Evolutionary conservation across 2,888 invertebrate genomes (phyloP).

Genomic region (Tinea trinotella): DNA sequence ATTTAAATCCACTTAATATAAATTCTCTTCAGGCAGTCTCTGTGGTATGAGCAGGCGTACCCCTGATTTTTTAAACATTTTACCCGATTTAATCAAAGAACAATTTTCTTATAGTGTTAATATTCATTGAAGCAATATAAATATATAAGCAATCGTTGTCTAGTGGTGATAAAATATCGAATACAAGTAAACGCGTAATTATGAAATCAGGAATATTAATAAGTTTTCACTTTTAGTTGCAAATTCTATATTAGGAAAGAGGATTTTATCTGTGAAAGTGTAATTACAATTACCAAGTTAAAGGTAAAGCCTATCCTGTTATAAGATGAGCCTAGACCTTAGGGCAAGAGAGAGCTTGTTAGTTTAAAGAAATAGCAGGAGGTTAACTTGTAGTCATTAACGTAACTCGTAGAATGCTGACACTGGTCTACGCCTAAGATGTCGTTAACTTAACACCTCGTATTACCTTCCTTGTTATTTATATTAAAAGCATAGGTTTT

Average conservation of each 20-base stretch:
- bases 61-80: too few relatives aligned
- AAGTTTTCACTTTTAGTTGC: constrained; percentile 13
- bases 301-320: constrained; percentile 1
- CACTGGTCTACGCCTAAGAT: constrained; percentile 5
- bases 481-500: not conserved
- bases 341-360: constrained; percentile 11
- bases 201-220: constrained; percentile 13
- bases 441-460: constrained; percentile 1
- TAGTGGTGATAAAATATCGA: not conserved
- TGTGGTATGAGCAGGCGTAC: too few relatives aligned
- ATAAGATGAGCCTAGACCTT: constrained; percentile 8
- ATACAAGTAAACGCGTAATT: not conserved
- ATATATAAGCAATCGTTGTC: too few relatives aligned
- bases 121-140: too few relatives aligned
- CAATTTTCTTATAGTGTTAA: too few relatives aligned
- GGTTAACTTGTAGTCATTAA: constrained; percentile 8
- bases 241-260: constrained; percentile 13
- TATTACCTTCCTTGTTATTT: constrained; percentile 5
- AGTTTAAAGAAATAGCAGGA: not conserved
- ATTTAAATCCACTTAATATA: too few relatives aligned
- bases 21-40: too few relatives aligned
- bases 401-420: not conserved
- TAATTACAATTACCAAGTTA: constrained; percentile 1
- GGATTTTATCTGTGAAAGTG: constrained; percentile 5
- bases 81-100: too few relatives aligned